Conservation (phyloP, 2,888 invertebrate genomes). For the Cephus sareptanus region DNA sequence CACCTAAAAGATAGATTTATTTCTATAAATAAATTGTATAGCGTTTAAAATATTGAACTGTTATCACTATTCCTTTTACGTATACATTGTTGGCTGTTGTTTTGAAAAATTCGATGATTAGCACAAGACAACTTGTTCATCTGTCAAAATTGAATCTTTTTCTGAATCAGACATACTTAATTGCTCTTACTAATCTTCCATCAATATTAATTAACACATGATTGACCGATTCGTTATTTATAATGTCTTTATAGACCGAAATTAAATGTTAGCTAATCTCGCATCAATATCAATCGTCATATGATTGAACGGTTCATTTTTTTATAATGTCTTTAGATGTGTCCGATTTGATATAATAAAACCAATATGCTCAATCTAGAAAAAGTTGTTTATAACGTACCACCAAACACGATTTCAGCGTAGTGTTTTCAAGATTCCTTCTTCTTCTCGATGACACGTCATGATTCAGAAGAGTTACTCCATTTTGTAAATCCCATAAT, state of each 20-base stretch:
- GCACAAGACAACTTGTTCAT: background rate
- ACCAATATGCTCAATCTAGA: background rate
- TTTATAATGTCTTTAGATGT: background rate
- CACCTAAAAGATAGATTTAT: conserved; percentile 38
- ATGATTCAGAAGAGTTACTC: conserved; percentile 28
- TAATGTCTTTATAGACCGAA: background rate
- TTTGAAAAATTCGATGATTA: background rate
- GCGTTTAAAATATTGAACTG: no score
- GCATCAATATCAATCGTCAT: background rate
- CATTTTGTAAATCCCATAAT: conserved; percentile 39
- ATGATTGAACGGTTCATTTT: background rate
- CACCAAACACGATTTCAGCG: conserved; percentile 49
- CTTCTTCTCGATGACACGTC: conserved; percentile 46
- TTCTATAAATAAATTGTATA: no score
- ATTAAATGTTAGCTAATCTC: background rate
- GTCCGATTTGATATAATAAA: background rate
- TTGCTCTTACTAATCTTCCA: background rate
- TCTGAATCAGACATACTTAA: background rate
- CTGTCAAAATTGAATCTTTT: background rate
- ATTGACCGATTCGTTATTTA: background rate
- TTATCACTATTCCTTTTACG: background rate
- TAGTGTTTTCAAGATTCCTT: conserved; percentile 42
- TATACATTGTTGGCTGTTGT: background rate
- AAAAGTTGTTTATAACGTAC: conserved; percentile 22
- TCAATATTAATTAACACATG: background rate